phyloP scores from a whole-genome alignment of 2,888 invertebrate species.

The Thecophora atra region DNA sequence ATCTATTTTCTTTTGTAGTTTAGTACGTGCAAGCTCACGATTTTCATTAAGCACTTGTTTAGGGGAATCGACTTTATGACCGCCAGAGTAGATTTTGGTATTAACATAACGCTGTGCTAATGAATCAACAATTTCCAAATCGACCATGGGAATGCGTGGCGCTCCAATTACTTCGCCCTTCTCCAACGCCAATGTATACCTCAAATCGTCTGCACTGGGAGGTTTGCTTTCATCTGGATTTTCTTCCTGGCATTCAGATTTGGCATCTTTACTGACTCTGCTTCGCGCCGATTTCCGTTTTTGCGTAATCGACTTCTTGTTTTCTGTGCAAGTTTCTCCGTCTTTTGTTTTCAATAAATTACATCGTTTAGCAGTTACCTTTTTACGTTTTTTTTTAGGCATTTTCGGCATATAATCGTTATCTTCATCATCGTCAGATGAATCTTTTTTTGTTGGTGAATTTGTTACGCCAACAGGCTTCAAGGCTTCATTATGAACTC shows the following conservation, averaged over 20 bases:
- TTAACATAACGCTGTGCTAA: slow-evolving; percentile 58
- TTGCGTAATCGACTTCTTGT: slow-evolving; percentile 24
- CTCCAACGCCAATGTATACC: slow-evolving; percentile 58
- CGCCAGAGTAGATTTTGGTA: slow-evolving; percentile 38
- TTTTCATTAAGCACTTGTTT: slow-evolving; percentile 49
- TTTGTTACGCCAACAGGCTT: too few relatives aligned
- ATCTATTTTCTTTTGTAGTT: slow-evolving; percentile 74
- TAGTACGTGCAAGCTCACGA: slow-evolving; percentile 58
- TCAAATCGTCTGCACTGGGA: slow-evolving; percentile 54
- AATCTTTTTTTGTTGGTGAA: too few relatives aligned
- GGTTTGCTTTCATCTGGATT: slow-evolving; percentile 48
- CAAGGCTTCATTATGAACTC: not conserved
- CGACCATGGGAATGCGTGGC: slow-evolving; percentile 58
- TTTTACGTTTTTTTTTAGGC: slow-evolving; percentile 46
- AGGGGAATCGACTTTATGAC: slow-evolving; percentile 28
- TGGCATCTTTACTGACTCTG: not conserved
- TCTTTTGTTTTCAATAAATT: slow-evolving; percentile 13
- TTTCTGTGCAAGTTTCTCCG: not conserved
- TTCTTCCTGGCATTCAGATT: not conserved
- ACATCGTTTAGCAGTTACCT: slow-evolving; percentile 44
- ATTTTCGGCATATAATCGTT: slow-evolving; percentile 44
- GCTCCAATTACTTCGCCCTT: slow-evolving; percentile 55
- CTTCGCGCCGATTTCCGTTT: slow-evolving; percentile 29
- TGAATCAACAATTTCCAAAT: slow-evolving; percentile 67
- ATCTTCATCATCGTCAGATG: slow-evolving; percentile 48